Evolutionary conservation across 2,888 invertebrate genomes (phyloP).

Genomic region (Allygus modestus): DNA sequence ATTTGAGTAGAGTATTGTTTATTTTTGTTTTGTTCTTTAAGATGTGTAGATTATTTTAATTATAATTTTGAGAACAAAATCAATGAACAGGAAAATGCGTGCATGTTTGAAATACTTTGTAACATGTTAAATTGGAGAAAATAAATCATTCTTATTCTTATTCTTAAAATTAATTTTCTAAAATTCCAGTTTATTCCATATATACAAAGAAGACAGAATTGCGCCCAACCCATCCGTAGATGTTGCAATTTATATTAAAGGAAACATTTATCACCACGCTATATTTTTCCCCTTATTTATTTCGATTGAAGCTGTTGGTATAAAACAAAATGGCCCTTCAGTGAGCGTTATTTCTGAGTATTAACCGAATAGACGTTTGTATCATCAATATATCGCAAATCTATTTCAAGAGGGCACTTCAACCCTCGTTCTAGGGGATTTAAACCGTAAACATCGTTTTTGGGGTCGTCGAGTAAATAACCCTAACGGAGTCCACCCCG

Average conservation of each 20-base stretch:
- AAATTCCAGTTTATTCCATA: not conserved
- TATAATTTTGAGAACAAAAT: no score
- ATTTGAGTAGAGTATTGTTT: no score
- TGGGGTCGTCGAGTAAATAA: no score
- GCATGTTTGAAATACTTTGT: no score
- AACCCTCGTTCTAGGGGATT: not conserved
- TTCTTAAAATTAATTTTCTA: not conserved
- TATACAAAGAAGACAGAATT: no score
- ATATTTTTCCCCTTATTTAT: not conserved
- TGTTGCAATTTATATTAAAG: not conserved
- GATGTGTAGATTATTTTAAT: no score
- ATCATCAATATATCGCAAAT: not conserved
- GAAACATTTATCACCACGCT: not conserved
- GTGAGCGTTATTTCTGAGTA: not conserved
- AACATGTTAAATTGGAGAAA: no score
- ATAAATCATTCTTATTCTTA: no score
- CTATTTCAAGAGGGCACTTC: not conserved
- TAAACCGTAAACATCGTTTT: not conserved
- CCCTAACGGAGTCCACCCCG: not conserved
- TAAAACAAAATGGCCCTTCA: not conserved
- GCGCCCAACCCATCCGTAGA: not conserved
- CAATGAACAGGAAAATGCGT: no score
- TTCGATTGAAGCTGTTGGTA: constrained; percentile 1
- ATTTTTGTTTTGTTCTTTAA: no score
- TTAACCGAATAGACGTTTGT: not conserved